Conservation (phyloP, 2,797 vertebrate species). For the Enteromius paludinosus region DNA sequence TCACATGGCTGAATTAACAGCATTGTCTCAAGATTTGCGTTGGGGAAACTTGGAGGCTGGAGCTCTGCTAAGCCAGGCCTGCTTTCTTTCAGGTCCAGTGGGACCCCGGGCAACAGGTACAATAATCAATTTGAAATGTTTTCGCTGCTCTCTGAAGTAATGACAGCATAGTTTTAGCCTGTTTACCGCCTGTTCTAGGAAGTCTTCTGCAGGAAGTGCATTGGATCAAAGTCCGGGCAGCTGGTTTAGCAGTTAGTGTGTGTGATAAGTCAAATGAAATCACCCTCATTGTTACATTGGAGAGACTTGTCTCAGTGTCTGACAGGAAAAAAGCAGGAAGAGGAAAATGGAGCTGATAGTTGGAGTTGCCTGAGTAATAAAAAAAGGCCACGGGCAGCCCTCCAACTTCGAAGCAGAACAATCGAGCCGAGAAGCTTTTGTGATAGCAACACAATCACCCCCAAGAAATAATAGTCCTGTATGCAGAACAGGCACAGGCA, state of each 20-base stretch:
- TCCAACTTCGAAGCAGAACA: conserved; percentile 77
- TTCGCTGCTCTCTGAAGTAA: conserved; percentile 72
- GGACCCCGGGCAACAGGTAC: conserved; percentile 59
- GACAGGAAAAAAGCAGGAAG: conserved; percentile 82
- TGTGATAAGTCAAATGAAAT: conserved; percentile 82
- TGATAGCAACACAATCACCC: conserved; percentile 83
- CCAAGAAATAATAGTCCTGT: conserved; percentile 75
- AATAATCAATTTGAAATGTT: conserved; percentile 79
- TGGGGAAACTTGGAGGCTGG: conserved; percentile 32
- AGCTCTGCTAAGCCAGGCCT: conserved; percentile 14
- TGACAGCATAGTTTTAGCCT: conserved; percentile 74
- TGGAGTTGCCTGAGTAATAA: conserved; percentile 79
- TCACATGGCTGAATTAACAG: conserved; percentile 43
- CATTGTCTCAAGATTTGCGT: conserved; percentile 38
- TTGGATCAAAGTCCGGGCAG: conserved; percentile 79
- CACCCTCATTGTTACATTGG: conserved; percentile 81
- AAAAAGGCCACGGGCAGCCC: conserved; percentile 77
- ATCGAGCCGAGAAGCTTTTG: conserved; percentile 77
- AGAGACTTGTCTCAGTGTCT: conserved; percentile 78
- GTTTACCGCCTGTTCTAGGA: conserved; percentile 80
- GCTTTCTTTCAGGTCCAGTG: conserved; percentile 40
- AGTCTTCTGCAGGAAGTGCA: conserved; percentile 82
- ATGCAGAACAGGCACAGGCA: conserved; percentile 76
- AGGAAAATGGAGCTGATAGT: conserved; percentile 79
- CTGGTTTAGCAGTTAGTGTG: conserved; percentile 83